These are phyloP conservation scores for Callipepla squamata DNA, from an alignment of 2,113 vertebrate species.

Conservation along the genomic window DNA sequence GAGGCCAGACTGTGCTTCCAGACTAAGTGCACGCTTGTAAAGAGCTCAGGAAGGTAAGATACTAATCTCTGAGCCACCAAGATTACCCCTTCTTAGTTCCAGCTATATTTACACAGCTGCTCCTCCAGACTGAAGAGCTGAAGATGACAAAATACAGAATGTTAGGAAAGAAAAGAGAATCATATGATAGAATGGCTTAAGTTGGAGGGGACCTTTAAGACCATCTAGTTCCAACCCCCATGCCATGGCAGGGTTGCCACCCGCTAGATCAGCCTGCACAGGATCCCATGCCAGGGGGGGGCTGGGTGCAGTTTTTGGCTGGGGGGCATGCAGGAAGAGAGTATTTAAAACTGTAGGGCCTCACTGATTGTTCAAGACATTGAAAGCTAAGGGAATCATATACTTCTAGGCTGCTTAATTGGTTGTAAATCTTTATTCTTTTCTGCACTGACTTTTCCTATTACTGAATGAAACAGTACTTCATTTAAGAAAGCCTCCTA, in stretches of 20 bases:
- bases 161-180: not conserved
- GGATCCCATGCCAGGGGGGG: not conserved
- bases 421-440: conserved; percentile 37
- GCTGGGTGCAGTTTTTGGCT: not conserved
- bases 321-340: not conserved
- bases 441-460: conserved; percentile 29
- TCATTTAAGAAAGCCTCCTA: conserved; percentile 32
- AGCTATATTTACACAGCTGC: conserved; percentile 41
- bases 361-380: not conserved
- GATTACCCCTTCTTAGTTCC: conserved; percentile 19
- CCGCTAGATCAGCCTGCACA: not conserved
- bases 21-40: not conserved
- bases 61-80: conserved; percentile 18
- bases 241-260: no score
- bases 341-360: not conserved
- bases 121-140: conserved; percentile 20
- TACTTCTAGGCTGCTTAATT: not conserved
- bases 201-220: no score
- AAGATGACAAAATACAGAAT: not conserved
- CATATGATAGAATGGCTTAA: no score
- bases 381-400: not conserved
- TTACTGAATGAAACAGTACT: conserved; percentile 59
- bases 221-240: no score
- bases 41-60: not conserved
- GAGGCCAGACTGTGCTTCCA: not conserved